Base-by-base conservation (phyloP, 2,888 invertebrate species). In the Salticus scenicus region DNA sequence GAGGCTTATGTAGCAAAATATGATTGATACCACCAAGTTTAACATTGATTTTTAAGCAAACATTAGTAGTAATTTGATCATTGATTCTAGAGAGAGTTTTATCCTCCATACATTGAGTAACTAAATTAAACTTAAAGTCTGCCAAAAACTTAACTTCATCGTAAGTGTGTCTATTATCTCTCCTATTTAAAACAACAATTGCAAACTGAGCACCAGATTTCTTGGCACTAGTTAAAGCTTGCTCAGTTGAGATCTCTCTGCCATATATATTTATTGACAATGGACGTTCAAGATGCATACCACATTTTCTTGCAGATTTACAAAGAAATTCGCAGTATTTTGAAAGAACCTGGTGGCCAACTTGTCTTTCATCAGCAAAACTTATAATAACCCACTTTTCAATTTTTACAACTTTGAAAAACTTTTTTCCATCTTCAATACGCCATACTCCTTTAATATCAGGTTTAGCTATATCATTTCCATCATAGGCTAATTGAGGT, bases 1-100 rank as follows among this genome's bases (percentile, higher is more conserved):
- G 20, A 5, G 69, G 63, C 1, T 28, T 37, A 14, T 78, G 76
- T n/a, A 70, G 64, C 7, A 93, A 89, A 33, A 90, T 91, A 90
- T 96, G 96, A 92, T 97, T 88, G 17, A 77, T 86, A 20, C 88
- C 88, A 33, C 87, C 87, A 4, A 88, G 90, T 91, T 98, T 98
- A 0, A 96, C 90, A 88, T 91, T 91, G 51, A 92, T 92, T 95
- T 93, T 97, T 70, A 90, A 89, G 17, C 90, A 89, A 70, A 91
- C 86, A 87, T 91, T 91, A 71, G 89, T 87, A 70, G 89, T 63
- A 14, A 83, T 31, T 33, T 88, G 87, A 0, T 47, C 24, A 30
- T 85, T 74, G 27, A 41, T 64, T 37, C 37, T 64, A 20, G 20
- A 47, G 12, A 77, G 27, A 70, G 92, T 91, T 88, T 92, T 92